Percentiles rank a stretch among this genome's conserved stretches.
phyloP scores from a whole-genome alignment of 2,113 vertebrate genomes.

The Tragelaphus scriptus region DNA sequence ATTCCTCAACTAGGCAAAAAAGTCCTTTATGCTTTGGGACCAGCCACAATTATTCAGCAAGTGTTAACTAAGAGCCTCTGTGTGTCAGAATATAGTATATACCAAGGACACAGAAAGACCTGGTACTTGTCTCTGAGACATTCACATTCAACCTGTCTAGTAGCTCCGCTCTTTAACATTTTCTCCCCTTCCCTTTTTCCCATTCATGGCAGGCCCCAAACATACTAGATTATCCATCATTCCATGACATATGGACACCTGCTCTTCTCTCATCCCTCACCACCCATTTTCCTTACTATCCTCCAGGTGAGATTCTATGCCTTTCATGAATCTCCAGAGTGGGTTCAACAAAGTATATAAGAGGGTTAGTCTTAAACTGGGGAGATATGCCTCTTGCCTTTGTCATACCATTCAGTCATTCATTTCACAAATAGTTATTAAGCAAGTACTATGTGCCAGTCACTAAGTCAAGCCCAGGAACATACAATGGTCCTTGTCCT shows the following conservation, averaged over 20 bases:
- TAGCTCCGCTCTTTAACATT: background rate
- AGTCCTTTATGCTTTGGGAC: background rate
- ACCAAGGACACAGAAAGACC: background rate
- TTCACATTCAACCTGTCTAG: background rate
- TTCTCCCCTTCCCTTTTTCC: background rate
- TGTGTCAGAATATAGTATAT: background rate
- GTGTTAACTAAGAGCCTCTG: background rate
- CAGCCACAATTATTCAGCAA: background rate
- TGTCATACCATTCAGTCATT: background rate
- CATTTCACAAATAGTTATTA: background rate
- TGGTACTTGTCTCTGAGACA: background rate
- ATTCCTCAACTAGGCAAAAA: background rate
- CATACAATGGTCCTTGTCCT: background rate
- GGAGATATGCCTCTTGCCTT: background rate
- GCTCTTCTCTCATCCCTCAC: background rate
- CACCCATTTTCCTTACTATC: background rate
- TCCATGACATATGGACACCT: background rate
- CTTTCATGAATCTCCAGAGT: background rate
- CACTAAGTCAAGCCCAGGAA: background rate
- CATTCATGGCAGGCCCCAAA: background rate
- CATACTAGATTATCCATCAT: background rate
- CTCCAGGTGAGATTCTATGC: background rate
- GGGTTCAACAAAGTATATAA: background rate
- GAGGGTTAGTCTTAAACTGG: background rate
- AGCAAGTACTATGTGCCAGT: background rate